Conservation (phyloP, 2,797 vertebrate genomes). For the Leuciscus waleckii region DNA sequence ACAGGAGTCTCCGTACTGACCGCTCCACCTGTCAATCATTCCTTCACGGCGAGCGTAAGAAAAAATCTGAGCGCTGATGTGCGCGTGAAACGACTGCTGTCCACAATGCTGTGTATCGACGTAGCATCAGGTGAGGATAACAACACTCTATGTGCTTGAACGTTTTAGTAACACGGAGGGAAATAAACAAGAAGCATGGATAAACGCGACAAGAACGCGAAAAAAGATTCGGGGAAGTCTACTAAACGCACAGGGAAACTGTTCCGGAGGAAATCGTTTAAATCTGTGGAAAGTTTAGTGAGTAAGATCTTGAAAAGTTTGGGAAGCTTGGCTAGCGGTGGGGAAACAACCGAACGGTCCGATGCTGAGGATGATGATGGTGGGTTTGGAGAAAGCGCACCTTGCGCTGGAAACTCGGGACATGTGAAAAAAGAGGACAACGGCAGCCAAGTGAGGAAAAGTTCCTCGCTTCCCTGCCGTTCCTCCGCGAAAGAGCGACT, state of each 20-base stretch:
- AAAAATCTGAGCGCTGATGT: not conserved
- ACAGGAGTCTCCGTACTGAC: not conserved
- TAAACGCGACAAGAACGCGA: slow-evolving; percentile 50
- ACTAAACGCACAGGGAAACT: slow-evolving; percentile 64
- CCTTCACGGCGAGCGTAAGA: not conserved
- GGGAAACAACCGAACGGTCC: slow-evolving; percentile 70
- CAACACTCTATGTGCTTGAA: not conserved
- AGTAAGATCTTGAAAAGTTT: slow-evolving; percentile 85
- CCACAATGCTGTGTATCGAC: not conserved
- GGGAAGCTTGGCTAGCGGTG: slow-evolving; percentile 80
- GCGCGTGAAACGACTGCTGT: not conserved
- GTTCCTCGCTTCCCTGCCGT: slow-evolving; percentile 64
- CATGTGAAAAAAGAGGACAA: slow-evolving; percentile 63
- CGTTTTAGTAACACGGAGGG: not conserved
- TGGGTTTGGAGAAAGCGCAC: slow-evolving; percentile 77
- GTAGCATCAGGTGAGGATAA: slow-evolving; percentile 18
- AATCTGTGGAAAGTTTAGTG: slow-evolving; percentile 81
- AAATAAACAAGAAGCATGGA: slow-evolving; percentile 52
- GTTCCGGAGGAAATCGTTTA: slow-evolving; percentile 80
- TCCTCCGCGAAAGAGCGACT: slow-evolving; percentile 72
- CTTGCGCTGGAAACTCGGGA: slow-evolving; percentile 73
- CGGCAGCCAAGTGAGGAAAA: slow-evolving; percentile 58
- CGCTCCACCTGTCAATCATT: slow-evolving; percentile 2
- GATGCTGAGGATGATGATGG: slow-evolving; percentile 85
- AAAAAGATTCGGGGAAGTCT: slow-evolving; percentile 31